phyloP scores from a whole-genome alignment of 2,797 vertebrate species.

The Odontamblyopus lacepedii region DNA sequence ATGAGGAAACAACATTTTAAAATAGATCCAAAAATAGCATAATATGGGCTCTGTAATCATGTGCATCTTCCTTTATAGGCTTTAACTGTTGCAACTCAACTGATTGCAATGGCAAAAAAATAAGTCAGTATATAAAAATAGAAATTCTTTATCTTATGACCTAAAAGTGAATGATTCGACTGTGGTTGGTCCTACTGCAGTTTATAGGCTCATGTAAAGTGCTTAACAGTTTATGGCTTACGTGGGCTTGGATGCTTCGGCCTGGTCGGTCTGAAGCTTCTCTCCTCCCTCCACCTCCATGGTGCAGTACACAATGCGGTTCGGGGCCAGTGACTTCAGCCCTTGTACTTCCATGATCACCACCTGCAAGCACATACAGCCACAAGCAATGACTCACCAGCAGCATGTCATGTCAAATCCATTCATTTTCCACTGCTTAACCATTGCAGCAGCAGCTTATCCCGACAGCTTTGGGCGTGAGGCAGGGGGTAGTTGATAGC shows the following conservation, averaged over 20 bases:
- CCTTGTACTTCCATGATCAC: conserved; percentile 99
- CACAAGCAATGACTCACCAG: conserved; percentile 12
- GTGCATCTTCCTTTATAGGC: too few species aligned
- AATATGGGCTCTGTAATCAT: too few species aligned
- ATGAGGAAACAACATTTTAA: too few species aligned
- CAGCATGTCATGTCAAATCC: not conserved
- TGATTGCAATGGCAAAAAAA: too few species aligned
- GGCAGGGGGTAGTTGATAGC: not conserved
- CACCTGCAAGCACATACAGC: conserved; percentile 78
- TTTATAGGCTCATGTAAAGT: not conserved
- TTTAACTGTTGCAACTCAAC: too few species aligned
- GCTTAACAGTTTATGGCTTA: conserved; percentile 72
- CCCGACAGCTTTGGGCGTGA: not conserved
- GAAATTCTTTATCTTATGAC: too few species aligned
- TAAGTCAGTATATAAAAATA: too few species aligned
- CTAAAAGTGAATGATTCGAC: not conserved
- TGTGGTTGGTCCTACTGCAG: not conserved
- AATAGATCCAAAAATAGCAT: too few species aligned
- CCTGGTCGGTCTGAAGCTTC: conserved; percentile 98
- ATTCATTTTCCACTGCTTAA: not conserved
- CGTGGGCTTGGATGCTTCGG: conserved; percentile 98
- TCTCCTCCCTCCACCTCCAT: conserved; percentile 99
- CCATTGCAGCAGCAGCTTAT: not conserved
- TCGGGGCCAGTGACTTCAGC: conserved; percentile 95
- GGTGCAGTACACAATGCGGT: conserved; percentile 98